Base-by-base conservation (phyloP, 2,888 invertebrate species). In the Caenorhabditis sulstoni region DNA sequence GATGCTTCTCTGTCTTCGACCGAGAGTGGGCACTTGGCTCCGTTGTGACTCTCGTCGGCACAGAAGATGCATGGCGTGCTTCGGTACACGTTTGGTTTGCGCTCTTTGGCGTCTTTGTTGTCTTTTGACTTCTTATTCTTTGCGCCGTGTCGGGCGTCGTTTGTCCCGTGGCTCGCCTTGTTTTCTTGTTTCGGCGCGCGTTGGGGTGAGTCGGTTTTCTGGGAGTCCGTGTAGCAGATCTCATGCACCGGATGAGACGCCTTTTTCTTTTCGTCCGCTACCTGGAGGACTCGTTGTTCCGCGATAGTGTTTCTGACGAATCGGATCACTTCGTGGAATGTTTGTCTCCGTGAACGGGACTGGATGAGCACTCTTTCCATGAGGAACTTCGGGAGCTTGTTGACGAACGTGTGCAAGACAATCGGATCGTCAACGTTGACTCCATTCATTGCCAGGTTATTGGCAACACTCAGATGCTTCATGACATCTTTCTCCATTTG, bases 401-500 rank as follows among this genome's bases (percentile, higher is more conserved):
- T 37, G 14, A 45, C 16, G 12, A 59, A 45, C 14, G 29, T n/a
- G 7, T 23, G 44, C 4, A 59, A 11, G 22, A 59, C 8, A n/a
- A 22, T 23, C 14, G 20, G 44, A 20, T 50, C 35, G 23, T 62
- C 23, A 7, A 62, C 23, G 4, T 16, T 22, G 11, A 62, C 35
- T n/a, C 39, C 39, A 11, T 14, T 0, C 18, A 20, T 49, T 20
- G 20, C 29, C 8, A 62, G 20, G 0, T 47, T 7, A 18, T 62
- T 62, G 0, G 22, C 39, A 12, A 50, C 18, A 12, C 37, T 37
- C 14, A 62, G 35, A n/a, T 62, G 62, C 20, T 39, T 35, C 62
- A 62, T 49, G 3, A 50, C 37, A 50, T 62, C 62, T 35, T 29
- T 29, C 1, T 50, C 62, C 62, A 62, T 62, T 16, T 62, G 49